Base-by-base conservation (phyloP, 2,888 invertebrate species). In the Perithous albicinctus region DNA sequence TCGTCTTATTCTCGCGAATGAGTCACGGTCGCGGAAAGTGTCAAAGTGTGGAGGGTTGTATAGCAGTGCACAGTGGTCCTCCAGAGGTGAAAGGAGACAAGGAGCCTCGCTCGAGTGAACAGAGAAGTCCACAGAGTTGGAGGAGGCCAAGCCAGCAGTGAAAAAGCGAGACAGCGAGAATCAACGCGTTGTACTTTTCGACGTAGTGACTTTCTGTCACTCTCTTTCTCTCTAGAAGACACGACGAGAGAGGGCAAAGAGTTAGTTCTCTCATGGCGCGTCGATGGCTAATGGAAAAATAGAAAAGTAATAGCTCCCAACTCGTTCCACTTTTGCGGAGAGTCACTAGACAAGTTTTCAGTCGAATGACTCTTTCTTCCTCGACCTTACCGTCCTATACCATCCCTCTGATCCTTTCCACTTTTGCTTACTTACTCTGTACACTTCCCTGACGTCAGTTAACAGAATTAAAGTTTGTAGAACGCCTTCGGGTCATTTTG, bases 281-380 rank as follows among this genome's bases (percentile, higher is more conserved):
- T 78, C 82, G 82, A 82, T 78, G 74, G 75, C 82, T 82, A 82
- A 82, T 78, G 82, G 78, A 70, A 78, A 82, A 82, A 81, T 82
- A 78, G 74, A 81, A 77, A 78, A 74, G 66, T 48, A 46, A 59
- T 32, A 59, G 73, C 70, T 70, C 41, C 56, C 29, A 56, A 7
- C 59, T 48, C 64, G 59, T 82, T 70, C 59, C 69, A 78, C 78
- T 78, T 63, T 78, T 78, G 75, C 75, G 70, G 70, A 75, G 69
- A 82, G 78, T 78, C 82, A 66, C 82, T 82, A 66, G 70, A 82
- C 75, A 78, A 82, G 59, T 82, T 82, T 78, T 75, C 70, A 73
- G 67, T 69, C 66, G 67, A 69, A 81, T 77, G 46, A 74, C 77
- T 43, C 46, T n/a, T n/a, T 46, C 59, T 67, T 15, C 43, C 67